Conservation (phyloP, 2,797 vertebrate species). For the Pseudomugil gertrudae region DNA sequence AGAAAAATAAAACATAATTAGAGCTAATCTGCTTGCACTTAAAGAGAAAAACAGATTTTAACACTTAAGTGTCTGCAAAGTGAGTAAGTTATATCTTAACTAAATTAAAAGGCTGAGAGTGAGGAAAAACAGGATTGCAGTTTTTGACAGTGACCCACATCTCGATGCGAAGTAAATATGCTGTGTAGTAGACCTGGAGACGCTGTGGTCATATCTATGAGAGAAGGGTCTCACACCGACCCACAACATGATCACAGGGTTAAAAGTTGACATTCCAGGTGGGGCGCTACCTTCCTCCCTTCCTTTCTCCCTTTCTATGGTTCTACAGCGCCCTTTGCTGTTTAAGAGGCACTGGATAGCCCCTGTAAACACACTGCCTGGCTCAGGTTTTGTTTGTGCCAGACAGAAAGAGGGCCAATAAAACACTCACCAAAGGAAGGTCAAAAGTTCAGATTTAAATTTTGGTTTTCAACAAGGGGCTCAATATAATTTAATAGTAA, state of each 20-base stretch:
- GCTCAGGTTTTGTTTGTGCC: conserved; percentile 43
- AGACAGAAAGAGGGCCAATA: conserved; percentile 59
- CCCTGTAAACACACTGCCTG: conserved; percentile 62
- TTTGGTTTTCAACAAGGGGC: conserved; percentile 26
- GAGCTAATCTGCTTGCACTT: not conserved
- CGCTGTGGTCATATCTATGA: conserved; percentile 24
- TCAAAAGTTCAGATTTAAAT: conserved; percentile 66
- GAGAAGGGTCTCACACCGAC: conserved; percentile 31
- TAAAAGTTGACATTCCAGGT: conserved; percentile 67
- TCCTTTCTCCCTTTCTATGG: conserved; percentile 4
- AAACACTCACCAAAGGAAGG: conserved; percentile 60
- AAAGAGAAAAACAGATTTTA: too few species aligned
- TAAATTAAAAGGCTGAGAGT: not conserved
- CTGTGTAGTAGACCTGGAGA: not conserved
- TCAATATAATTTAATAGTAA: not conserved
- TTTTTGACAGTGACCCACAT: conserved; percentile 21
- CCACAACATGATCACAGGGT: conserved; percentile 49
- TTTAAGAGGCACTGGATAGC: conserved; percentile 53
- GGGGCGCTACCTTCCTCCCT: conserved; percentile 40
- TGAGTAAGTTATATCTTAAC: conserved; percentile 2
- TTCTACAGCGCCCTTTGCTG: conserved; percentile 16
- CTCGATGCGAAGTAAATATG: conserved; percentile 34
- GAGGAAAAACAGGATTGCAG: not conserved
- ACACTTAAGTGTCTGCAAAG: conserved; percentile 11
- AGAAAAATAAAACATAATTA: conserved; percentile 2